These are phyloP conservation scores for Nemoura dubitans DNA, from an alignment of 2,888 invertebrate genomes.

Conservation along the genomic window DNA sequence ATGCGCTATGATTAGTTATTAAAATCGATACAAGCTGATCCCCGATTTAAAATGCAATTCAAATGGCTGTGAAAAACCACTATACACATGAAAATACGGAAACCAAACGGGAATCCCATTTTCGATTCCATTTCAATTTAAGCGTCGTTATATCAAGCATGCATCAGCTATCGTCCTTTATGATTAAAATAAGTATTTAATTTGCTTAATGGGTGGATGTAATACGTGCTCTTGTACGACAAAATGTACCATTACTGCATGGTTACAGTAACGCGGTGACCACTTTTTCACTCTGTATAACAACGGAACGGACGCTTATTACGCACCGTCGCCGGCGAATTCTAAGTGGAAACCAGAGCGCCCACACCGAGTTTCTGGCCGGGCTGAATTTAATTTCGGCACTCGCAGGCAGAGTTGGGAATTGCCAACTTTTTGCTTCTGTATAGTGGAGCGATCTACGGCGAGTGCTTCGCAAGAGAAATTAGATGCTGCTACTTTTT, in stretches of 20 bases:
- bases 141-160: background rate
- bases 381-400: background rate
- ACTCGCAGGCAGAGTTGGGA: background rate
- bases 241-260: background rate
- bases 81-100: background rate
- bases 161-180: background rate
- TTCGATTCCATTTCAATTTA: background rate
- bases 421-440: background rate
- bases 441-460: background rate
- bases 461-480: background rate
- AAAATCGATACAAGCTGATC: background rate
- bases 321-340: too few relatives aligned
- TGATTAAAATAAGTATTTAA: background rate
- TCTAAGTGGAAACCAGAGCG: background rate
- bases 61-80: background rate
- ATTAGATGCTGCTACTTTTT: background rate
- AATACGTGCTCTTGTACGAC: conserved; percentile 10
- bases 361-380: background rate
- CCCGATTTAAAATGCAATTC: background rate
- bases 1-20: background rate
- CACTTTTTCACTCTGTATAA: background rate
- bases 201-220: background rate
- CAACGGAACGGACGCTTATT: background rate
- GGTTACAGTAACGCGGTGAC: background rate
- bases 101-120: background rate